These are phyloP conservation scores for Oppia nitens DNA, from an alignment of 1,140 invertebrate species.

Conservation along the genomic window DNA sequence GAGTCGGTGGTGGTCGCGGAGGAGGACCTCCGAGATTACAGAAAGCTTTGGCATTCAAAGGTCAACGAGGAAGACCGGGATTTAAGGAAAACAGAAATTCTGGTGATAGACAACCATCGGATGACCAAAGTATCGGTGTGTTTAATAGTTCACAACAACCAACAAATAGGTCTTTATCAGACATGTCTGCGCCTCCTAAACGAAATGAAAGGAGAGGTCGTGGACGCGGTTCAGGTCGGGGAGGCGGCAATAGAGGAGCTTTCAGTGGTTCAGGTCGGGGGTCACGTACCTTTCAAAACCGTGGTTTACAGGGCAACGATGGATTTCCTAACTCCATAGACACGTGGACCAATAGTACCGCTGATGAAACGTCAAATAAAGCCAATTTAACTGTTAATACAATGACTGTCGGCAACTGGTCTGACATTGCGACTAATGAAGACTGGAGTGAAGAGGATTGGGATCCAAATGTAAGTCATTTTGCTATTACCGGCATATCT, in stretches of 20 bases:
- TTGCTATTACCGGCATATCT: neutral
- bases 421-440: slow-evolving; percentile 40
- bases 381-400: slow-evolving; percentile 22
- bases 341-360: slow-evolving; percentile 42
- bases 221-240: neutral
- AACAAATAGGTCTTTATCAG: neutral
- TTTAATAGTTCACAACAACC: neutral
- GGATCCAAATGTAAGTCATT: slow-evolving; percentile 49
- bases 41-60: slow-evolving; percentile 5
- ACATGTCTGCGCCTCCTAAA: neutral
- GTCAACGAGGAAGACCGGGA: neutral
- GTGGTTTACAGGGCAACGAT: slow-evolving; percentile 9
- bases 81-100: neutral
- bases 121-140: neutral
- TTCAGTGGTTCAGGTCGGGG: neutral
- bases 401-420: slow-evolving; percentile 29
- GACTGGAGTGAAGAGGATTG: slow-evolving; percentile 92
- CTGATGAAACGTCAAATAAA: slow-evolving; percentile 27
- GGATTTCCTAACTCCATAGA: slow-evolving; percentile 32
- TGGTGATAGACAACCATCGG: neutral
- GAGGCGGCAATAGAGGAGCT: neutral
- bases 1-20: slow-evolving; percentile 28
- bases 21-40: slow-evolving; percentile 22
- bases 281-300: slow-evolving; percentile 2
- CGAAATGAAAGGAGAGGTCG: neutral